These are phyloP conservation scores for Pristionchus entomophagus DNA, from an alignment of 2,888 invertebrate species.

Conservation along the genomic window DNA sequence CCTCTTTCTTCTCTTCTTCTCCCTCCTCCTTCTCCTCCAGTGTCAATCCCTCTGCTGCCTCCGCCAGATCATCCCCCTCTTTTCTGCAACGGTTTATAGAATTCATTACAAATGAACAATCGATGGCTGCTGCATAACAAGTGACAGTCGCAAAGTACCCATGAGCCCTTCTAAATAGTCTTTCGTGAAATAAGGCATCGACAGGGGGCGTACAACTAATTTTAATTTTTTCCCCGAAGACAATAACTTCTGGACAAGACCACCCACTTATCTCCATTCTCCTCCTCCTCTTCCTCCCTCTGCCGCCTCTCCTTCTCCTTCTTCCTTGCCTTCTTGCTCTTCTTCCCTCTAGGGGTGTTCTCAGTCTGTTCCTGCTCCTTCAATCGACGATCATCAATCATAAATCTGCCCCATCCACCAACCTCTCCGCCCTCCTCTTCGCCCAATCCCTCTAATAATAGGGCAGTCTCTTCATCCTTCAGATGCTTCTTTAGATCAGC, in stretches of 20 bases:
- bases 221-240: no score
- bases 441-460: background rate
- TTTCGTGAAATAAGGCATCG: no score
- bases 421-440: slow-evolving; percentile 40
- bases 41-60: background rate
- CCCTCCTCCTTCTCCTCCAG: slow-evolving; percentile 41
- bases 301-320: slow-evolving; percentile 46
- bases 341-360: slow-evolving; percentile 49
- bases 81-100: background rate
- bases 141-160: background rate
- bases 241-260: background rate
- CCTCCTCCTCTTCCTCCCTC: slow-evolving; percentile 48
- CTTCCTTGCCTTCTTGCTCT: slow-evolving; percentile 54
- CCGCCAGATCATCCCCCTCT: slow-evolving; percentile 32
- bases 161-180: no score
- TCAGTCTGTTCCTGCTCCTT: slow-evolving; percentile 11
- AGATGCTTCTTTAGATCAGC: slow-evolving; percentile 77
- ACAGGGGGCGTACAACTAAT: no score
- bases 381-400: background rate
- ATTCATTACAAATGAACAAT: background rate
- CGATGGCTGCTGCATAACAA: background rate
- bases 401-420: background rate
- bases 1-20: slow-evolving; percentile 40
- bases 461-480: slow-evolving; percentile 75
- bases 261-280: slow-evolving; percentile 1